Conservation (phyloP, 2,888 invertebrate genomes). For the Himalopsyche anomala region DNA sequence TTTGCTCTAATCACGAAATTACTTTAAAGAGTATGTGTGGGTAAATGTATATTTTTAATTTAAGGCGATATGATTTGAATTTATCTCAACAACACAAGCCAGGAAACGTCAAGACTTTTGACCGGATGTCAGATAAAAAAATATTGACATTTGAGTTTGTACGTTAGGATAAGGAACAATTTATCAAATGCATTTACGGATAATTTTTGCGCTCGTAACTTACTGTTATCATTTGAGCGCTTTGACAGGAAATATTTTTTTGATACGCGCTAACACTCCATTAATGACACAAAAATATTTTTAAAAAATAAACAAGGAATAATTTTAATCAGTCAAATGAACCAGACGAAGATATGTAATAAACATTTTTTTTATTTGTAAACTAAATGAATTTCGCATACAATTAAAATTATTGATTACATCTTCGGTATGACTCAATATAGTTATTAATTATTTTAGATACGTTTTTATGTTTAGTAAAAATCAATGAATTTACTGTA, state of each 20-base stretch:
- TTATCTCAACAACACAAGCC: constrained; percentile 45
- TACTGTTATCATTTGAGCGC: background rate
- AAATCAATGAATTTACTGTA: too few relatives aligned
- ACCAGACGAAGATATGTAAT: background rate
- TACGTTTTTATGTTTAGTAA: too few relatives aligned
- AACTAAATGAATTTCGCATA: too few relatives aligned
- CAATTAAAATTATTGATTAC: too few relatives aligned
- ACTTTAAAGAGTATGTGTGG: background rate
- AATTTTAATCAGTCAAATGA: background rate
- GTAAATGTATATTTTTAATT: background rate
- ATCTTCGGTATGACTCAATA: too few relatives aligned
- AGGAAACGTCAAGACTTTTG: constrained; percentile 51
- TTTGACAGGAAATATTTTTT: constrained; percentile 22
- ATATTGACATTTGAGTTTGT: constrained; percentile 21
- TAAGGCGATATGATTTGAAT: constrained; percentile 10
- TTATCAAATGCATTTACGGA: constrained; percentile 27
- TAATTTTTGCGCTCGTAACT: constrained; percentile 20
- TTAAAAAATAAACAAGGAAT: background rate
- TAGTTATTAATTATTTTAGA: too few relatives aligned
- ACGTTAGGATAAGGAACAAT: constrained; percentile 1
- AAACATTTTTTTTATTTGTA: background rate
- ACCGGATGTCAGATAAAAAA: constrained; percentile 48
- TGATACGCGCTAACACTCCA: background rate
- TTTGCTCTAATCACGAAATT: background rate
- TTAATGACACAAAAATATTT: background rate